Evolutionary conservation across 1,140 invertebrate species (phyloP).

Genomic region (Oncopeltus fasciatus): DNA sequence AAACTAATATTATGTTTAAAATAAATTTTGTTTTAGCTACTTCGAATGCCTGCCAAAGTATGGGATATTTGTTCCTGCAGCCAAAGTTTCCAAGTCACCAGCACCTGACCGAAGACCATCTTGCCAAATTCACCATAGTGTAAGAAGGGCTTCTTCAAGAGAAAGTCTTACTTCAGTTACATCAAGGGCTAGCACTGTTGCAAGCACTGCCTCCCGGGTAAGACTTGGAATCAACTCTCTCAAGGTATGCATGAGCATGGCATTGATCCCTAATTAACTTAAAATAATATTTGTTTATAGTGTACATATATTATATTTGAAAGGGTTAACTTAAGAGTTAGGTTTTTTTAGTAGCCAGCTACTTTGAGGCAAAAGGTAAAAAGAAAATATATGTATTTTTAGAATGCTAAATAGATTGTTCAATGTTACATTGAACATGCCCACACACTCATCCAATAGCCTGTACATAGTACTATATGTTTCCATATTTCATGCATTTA

Average conservation of each 20-base stretch:
- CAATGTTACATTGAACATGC: no score
- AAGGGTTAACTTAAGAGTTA: no score
- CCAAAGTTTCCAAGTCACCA: conserved; percentile 71
- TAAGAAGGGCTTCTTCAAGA: conserved; percentile 56
- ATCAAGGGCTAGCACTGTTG: conserved; percentile 33
- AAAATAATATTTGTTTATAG: not conserved
- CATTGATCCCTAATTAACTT: not conserved
- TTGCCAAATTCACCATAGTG: conserved; percentile 46
- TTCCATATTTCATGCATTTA: no score
- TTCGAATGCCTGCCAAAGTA: conserved; percentile 81
- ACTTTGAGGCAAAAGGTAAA: no score
- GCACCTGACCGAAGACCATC: conserved; percentile 42
- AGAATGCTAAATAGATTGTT: no score
- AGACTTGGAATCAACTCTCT: conserved; percentile 34
- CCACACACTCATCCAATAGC: no score
- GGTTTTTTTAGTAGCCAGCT: no score
- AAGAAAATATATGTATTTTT: no score
- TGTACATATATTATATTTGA: no score
- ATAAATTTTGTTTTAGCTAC: conserved; percentile 49
- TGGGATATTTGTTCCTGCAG: conserved; percentile 81
- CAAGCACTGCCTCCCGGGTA: conserved; percentile 24
- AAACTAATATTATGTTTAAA: not conserved
- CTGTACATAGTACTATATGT: no score
- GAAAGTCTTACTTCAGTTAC: conserved; percentile 71
- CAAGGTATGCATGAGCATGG: conserved; percentile 11